Evolutionary conservation across 2,888 invertebrate genomes (phyloP).

Genomic region (Chirona hameri): DNA sequence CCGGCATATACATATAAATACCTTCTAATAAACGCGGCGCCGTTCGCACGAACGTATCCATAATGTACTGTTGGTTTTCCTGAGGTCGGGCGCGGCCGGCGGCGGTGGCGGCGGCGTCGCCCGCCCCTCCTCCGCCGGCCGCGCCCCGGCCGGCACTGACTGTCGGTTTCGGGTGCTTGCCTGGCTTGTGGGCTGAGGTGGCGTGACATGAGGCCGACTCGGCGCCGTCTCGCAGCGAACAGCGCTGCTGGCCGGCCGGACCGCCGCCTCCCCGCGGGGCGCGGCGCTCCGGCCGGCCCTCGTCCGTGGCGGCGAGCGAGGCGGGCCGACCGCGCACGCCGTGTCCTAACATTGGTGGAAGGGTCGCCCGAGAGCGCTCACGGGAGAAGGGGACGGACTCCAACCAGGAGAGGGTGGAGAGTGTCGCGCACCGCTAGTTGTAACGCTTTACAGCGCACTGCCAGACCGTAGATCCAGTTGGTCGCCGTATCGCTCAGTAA

Average conservation of each 20-base stretch:
- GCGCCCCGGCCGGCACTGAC: neutral
- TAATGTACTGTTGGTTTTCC: slow-evolving; percentile 27
- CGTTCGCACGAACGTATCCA: neutral
- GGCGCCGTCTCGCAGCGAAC: neutral
- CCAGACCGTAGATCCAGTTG: no score
- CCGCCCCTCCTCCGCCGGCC: neutral
- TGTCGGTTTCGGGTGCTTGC: slow-evolving; percentile 24
- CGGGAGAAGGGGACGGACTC: no score
- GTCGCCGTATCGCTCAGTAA: no score
- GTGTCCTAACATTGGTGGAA: no score
- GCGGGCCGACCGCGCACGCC: neutral
- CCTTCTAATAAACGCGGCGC: slow-evolving; percentile 23
- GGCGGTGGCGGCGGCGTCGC: neutral
- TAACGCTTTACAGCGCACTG: no score
- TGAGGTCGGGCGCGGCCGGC: neutral
- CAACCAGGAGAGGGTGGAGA: no score
- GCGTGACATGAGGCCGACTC: neutral
- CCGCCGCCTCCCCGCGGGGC: neutral
- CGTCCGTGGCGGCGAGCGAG: neutral
- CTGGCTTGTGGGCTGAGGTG: slow-evolving; percentile 22
- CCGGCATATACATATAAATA: slow-evolving; percentile 13
- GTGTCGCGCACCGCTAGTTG: no score
- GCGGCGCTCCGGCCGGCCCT: neutral
- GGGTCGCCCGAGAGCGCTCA: no score
- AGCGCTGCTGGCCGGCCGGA: neutral